Evolutionary conservation across 2,113 vertebrate species (phyloP).

Genomic region (Cyprinus carpio): DNA sequence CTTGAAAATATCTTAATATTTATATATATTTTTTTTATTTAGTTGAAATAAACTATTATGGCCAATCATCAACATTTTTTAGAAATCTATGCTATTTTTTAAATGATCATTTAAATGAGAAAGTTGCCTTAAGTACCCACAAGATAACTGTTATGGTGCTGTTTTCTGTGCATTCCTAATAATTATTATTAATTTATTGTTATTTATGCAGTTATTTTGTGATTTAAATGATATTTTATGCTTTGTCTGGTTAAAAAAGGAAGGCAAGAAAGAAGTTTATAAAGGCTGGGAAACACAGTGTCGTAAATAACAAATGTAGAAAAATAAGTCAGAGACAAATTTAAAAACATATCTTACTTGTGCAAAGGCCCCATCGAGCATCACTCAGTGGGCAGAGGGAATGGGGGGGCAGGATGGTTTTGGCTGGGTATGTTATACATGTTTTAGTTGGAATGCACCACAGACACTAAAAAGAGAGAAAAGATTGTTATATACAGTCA

Average conservation of each 20-base stretch:
- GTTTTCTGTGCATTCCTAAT: not conserved
- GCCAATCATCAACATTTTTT: no score
- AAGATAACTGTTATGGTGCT: not conserved
- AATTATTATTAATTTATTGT: not conserved
- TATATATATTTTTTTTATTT: not conserved
- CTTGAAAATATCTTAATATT: not conserved
- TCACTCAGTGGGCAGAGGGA: slow-evolving; percentile 81
- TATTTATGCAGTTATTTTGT: not conserved
- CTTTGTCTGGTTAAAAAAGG: not conserved
- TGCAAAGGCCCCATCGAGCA: slow-evolving; percentile 93
- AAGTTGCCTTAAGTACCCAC: not conserved
- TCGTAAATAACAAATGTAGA: not conserved
- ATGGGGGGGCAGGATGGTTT: slow-evolving; percentile 81
- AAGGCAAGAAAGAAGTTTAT: not conserved
- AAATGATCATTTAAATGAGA: not conserved
- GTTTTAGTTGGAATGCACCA: slow-evolving; percentile 83
- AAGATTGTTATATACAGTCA: slow-evolving; percentile 3
- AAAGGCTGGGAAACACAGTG: not conserved
- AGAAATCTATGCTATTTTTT: no score
- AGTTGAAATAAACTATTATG: no score
- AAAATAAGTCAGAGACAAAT: not conserved
- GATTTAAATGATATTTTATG: not conserved
- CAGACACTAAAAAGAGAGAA: slow-evolving; percentile 79
- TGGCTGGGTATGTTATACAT: slow-evolving; percentile 84
- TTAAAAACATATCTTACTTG: slow-evolving; percentile 78